These are phyloP conservation scores for Nysson spinosus DNA, from an alignment of 2,888 invertebrate species.

Conservation along the genomic window DNA sequence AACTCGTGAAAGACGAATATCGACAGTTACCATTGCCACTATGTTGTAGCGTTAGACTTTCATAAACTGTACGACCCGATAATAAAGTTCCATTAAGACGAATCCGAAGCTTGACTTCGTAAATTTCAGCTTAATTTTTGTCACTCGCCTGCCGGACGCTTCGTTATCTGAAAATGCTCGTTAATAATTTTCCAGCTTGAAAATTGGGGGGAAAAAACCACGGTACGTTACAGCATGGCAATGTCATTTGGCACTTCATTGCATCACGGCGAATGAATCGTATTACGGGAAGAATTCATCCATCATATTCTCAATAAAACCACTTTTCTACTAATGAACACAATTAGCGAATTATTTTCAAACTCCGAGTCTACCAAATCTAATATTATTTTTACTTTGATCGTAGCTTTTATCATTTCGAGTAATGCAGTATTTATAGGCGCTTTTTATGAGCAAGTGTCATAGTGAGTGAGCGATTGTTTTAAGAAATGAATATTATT, in stretches of 20 bases:
- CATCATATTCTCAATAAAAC: no score
- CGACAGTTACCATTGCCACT: slow-evolving; percentile 14
- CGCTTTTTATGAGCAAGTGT: no score
- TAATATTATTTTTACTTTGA: no score
- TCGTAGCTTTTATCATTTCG: no score
- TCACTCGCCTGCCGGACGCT: not conserved
- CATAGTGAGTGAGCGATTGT: no score
- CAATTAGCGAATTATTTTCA: no score
- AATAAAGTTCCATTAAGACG: slow-evolving; percentile 37
- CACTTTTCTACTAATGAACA: no score
- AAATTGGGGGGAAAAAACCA: not conserved
- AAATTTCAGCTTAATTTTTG: slow-evolving; percentile 5
- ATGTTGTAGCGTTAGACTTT: slow-evolving; percentile 28
- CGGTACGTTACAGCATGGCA: not conserved
- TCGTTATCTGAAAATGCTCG: not conserved
- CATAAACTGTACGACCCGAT: slow-evolving; percentile 10
- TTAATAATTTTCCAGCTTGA: not conserved
- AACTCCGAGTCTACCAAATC: no score
- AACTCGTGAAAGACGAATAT: slow-evolving; percentile 36
- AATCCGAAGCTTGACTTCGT: slow-evolving; percentile 46
- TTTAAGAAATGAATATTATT: no score
- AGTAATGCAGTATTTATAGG: no score
- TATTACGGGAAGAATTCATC: no score
- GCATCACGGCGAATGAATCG: not conserved
- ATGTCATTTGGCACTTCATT: not conserved